These are phyloP conservation scores for Cynoglossus semilaevis DNA, from an alignment of 2,113 vertebrate species.

Conservation along the genomic window DNA sequence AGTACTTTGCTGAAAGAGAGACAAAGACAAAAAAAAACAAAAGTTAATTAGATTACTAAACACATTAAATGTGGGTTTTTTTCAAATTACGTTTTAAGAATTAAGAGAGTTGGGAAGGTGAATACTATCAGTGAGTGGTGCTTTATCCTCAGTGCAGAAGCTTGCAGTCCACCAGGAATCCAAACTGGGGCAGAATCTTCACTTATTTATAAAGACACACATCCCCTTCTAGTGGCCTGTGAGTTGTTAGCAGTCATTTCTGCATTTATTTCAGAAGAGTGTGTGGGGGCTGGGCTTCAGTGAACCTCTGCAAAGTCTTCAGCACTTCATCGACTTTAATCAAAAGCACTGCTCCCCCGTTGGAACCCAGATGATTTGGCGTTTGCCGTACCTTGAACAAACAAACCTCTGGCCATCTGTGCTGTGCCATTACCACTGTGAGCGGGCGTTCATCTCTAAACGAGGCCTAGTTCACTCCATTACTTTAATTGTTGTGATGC, in stretches of 20 bases:
- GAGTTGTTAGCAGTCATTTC: conserved; percentile 51
- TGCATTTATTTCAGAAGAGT: conserved; percentile 48
- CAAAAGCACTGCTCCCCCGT: conserved; percentile 24
- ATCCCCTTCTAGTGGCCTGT: conserved; percentile 71
- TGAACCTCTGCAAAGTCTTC: conserved; percentile 42
- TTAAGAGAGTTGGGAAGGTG: background rate
- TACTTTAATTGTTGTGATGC: conserved; percentile 71
- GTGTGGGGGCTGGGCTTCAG: conserved; percentile 40
- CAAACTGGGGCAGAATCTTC: conserved; percentile 58
- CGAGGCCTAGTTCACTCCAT: conserved; percentile 49
- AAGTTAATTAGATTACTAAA: too few species aligned
- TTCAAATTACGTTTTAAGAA: background rate
- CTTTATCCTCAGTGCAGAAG: conserved; percentile 2
- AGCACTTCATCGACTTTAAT: conserved; percentile 23
- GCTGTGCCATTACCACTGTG: conserved; percentile 49
- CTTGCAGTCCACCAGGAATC: conserved; percentile 28
- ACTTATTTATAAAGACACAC: conserved; percentile 68
- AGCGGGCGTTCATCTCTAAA: conserved; percentile 60
- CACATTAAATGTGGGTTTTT: too few species aligned
- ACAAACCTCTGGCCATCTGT: conserved; percentile 65
- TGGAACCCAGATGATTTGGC: background rate
- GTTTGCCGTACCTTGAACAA: conserved; percentile 28
- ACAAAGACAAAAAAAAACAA: background rate
- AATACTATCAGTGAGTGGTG: background rate
- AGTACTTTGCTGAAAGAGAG: conserved; percentile 83